Percentiles rank a stretch among this genome's conserved stretches.
Evolutionary conservation across 2,888 invertebrate genomes (phyloP).

Genomic region (Eupeodes luniger): DNA sequence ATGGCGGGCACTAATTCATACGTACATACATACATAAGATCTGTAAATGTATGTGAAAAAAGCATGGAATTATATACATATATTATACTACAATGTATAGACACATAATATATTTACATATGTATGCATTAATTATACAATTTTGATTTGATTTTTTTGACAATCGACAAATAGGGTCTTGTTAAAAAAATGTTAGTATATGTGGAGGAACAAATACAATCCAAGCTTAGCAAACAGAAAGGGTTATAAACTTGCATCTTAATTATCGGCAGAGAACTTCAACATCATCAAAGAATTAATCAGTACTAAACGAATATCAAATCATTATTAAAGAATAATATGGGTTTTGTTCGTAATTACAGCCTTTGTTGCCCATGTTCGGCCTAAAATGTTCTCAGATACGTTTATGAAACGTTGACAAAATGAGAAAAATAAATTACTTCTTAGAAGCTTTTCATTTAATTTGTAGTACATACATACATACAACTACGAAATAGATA

Average conservation of each 20-base stretch:
- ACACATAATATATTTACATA: slow-evolving; percentile 71
- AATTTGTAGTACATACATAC: no score
- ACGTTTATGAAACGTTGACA: no score
- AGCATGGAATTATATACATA: neutral
- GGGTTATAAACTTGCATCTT: slow-evolving; percentile 64
- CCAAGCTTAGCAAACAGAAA: slow-evolving; percentile 77
- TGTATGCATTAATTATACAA: slow-evolving; percentile 81
- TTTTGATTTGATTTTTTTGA: slow-evolving; percentile 83
- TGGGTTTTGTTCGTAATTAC: no score
- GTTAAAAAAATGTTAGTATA: slow-evolving; percentile 69
- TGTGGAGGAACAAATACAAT: neutral
- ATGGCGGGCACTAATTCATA: neutral
- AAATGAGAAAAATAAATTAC: no score
- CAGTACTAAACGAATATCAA: neutral
- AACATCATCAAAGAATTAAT: slow-evolving; percentile 69
- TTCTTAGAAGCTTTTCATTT: no score
- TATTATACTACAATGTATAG: slow-evolving; percentile 55
- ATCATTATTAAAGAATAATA: neutral
- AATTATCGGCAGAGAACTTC: slow-evolving; percentile 66
- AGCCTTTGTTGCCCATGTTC: no score
- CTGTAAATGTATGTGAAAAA: slow-evolving; percentile 64
- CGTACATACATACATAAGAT: slow-evolving; percentile 38
- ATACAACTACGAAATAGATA: no score
- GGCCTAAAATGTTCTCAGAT: no score
- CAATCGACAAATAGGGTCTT: slow-evolving; percentile 85